Evolutionary conservation across 2,888 invertebrate genomes (phyloP), one percentile per base, ranked within the genome.

Genomic region (Diplazon laetatorius): DNA sequence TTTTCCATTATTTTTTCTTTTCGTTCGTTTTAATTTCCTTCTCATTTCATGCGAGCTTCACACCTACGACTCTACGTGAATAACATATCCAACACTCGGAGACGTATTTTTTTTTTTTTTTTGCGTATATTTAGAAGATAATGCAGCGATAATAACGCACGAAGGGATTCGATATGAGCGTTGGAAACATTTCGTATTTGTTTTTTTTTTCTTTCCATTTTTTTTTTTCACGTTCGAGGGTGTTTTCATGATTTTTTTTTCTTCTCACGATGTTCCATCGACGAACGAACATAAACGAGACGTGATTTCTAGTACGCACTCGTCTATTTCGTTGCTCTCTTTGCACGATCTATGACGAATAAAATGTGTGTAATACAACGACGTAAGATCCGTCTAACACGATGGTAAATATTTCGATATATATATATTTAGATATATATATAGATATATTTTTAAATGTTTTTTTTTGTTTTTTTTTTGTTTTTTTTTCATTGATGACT

Each of bases 371-470:
- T 20, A 62, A 66, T 75, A 75, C 46, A 57, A 35, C 50, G 78
- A 78, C 78, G 78, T 57, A 55, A 66, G 72, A 71, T 50, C 68
- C 71, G 78, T 75, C 72, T 80, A 80, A 76, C 78, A 75, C 75
- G 71, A 78, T 78, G 44, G 71, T 78, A 69, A 80, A 80, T 78
- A 78, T 80, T 55, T 75, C 72, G 71, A 73, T 30, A 6, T 30
- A 30, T 30, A n/a, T n/a, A n/a, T n/a, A n/a, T n/a, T n/a, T n/a
- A n/a, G n/a, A n/a, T 30, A 30, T 30, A 30, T 30, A 30, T 30
- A 30, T 30, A 30, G 2, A 30, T 30, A 30, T 30, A 30, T 30
- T 30, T 30, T 5, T 30, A 30, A 5, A 30, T 30, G 30, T 74
- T 74, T 68, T 69, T 72, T 60, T 62, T 63, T 63, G 30, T 42